Evolutionary conservation across 2,797 vertebrate species (phyloP).

Genomic region (Mus minutoides): DNA sequence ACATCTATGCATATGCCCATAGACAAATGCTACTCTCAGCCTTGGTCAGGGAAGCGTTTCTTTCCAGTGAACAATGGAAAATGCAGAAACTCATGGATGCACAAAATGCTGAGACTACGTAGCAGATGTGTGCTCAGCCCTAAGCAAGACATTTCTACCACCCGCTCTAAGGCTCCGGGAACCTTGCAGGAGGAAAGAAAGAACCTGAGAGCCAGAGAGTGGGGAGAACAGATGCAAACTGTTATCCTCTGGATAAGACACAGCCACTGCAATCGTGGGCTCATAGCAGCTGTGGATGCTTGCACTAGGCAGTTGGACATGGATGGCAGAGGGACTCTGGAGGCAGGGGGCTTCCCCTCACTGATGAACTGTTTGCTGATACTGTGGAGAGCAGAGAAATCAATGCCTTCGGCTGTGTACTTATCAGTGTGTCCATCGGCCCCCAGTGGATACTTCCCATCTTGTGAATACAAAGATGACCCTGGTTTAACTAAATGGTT

Average conservation of each 20-base stretch:
- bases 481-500: neutral
- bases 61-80: neutral
- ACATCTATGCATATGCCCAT: no score
- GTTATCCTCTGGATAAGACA: neutral
- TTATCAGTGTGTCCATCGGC: neutral
- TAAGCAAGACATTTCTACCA: neutral
- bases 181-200: no score
- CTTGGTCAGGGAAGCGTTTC: neutral
- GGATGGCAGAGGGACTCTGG: neutral
- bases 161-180: neutral
- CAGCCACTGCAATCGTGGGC: neutral
- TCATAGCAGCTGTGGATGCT: neutral
- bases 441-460: no score
- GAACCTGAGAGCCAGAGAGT: neutral
- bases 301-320: neutral
- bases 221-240: neutral
- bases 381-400: neutral
- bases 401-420: neutral
- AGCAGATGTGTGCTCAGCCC: neutral
- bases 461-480: neutral
- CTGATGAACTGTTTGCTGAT: neutral
- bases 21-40: neutral
- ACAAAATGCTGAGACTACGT: neutral
- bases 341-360: rapidly evolving
- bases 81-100: neutral